A percentile compares a stretch with the other conserved stretches of the same genome.
These are phyloP conservation scores for Colletes collaris DNA, from an alignment of 2,888 invertebrate species.

Conservation along the genomic window DNA sequence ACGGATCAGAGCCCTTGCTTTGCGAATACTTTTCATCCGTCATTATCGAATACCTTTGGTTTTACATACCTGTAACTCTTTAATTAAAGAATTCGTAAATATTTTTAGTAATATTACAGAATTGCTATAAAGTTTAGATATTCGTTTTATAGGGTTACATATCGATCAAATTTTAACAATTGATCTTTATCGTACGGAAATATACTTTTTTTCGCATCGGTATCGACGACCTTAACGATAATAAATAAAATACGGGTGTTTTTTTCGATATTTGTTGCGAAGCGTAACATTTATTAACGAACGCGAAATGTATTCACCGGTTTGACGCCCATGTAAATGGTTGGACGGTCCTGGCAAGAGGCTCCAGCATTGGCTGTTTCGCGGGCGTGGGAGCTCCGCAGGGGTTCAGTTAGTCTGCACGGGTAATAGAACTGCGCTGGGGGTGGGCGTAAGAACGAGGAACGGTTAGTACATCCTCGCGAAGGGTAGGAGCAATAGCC, in stretches of 20 bases:
- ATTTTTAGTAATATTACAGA: not conserved
- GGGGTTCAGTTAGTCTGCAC: constrained; percentile 56
- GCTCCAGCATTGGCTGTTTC: constrained; percentile 57
- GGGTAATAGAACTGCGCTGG: constrained; percentile 66
- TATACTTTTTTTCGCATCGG: too few relatives aligned
- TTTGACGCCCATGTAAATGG: constrained; percentile 22
- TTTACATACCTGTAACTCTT: too few relatives aligned
- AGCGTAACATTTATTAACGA: not conserved
- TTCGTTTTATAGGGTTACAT: too few relatives aligned
- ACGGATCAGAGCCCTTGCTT: not conserved
- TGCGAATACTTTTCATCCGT: too few relatives aligned
- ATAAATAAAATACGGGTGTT: too few relatives aligned
- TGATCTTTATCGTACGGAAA: too few relatives aligned
- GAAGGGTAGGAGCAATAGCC: constrained; percentile 63
- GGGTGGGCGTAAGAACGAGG: constrained; percentile 59
- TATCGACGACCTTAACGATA: too few relatives aligned
- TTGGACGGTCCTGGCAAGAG: constrained; percentile 44
- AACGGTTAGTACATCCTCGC: constrained; percentile 66
- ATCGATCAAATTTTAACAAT: too few relatives aligned
- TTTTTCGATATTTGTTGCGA: too few relatives aligned
- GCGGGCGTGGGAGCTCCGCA: constrained; percentile 72
- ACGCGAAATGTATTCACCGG: not conserved
- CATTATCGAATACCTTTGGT: too few relatives aligned
- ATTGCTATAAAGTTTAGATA: not conserved
- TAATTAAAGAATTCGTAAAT: not conserved